Base-by-base conservation (phyloP, 2,888 invertebrate species). In the Antitype chi region DNA sequence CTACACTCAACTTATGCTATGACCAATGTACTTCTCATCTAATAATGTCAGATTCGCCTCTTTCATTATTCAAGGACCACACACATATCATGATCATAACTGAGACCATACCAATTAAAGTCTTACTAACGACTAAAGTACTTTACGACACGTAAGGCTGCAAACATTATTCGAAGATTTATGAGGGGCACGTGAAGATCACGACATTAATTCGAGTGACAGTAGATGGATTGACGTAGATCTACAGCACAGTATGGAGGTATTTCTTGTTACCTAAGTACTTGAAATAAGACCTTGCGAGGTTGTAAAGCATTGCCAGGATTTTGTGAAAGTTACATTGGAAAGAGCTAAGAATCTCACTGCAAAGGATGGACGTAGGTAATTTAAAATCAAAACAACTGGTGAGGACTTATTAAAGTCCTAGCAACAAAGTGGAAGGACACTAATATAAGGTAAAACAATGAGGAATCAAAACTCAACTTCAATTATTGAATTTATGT, bases 161-260 rank as follows among this genome's bases (percentile, higher is more conserved):
- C 81, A 53, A 81, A 81, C 70, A 76, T 76, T 81, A 81, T 81
- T 59, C 11, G 43, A 80, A 80, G 81, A 80, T 80, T 80, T 80
- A 81, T 81, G 76, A 32, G 60, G 52, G 25, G 60, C 55, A 67
- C 81, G 80, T 76, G 81, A 67, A 81, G 81, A 80, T 81, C 70
- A 71, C 11, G 53, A 32, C 25, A 49, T 69, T 80, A 64, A 80
- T 74, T 69, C n/a, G 0, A 38, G 15, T 53, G 53, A 68, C 68
- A 23, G 28, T 15, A 59, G 74, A 68, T 4, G 13, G 47, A 68
- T 80, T 69, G 68, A 74, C 80, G 59, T 59, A 32, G 49, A 62
- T 67, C 55, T 55, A 28, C 15, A 60, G 20, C 13, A 38, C 15
- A 49, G 3, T 49, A 47, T n/a, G 17, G 15, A 25, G 23, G 53